phyloP scores from a whole-genome alignment of 2,797 vertebrate species.

The Gobio occitaniae region DNA sequence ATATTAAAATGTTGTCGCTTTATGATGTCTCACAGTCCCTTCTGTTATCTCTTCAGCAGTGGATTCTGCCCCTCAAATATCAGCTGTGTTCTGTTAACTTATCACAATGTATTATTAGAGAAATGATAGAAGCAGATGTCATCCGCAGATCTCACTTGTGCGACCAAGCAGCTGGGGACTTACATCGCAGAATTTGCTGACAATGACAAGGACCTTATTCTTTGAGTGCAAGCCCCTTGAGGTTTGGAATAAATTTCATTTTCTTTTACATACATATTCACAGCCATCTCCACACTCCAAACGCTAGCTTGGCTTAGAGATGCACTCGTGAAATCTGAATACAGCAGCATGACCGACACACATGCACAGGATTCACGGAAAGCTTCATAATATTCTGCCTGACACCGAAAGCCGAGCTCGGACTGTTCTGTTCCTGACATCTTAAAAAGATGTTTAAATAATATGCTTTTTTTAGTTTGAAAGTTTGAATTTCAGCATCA shows the following conservation, averaged over 20 bases:
- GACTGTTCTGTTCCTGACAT: not conserved
- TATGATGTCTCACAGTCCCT: too few species aligned
- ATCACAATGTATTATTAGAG: slow-evolving; percentile 37
- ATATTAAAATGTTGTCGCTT: not conserved
- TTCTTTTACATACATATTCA: slow-evolving; percentile 29
- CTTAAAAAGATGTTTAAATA: not conserved
- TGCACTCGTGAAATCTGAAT: slow-evolving; percentile 31
- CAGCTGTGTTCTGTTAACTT: not conserved
- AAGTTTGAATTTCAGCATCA: not conserved
- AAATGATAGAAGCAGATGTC: slow-evolving; percentile 42
- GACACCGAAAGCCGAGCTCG: not conserved
- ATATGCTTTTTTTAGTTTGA: not conserved
- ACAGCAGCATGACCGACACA: slow-evolving; percentile 41
- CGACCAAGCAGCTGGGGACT: slow-evolving; percentile 2
- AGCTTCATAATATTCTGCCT: slow-evolving; percentile 24
- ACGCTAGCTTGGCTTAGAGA: slow-evolving; percentile 41
- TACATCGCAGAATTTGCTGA: slow-evolving; percentile 25
- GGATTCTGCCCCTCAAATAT: not conserved
- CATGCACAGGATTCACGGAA: slow-evolving; percentile 27
- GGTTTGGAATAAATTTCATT: slow-evolving; percentile 37
- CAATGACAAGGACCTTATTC: slow-evolving; percentile 38
- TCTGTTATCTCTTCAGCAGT: not conserved
- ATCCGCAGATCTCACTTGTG: slow-evolving; percentile 19
- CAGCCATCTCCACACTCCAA: slow-evolving; percentile 36
- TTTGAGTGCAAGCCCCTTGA: slow-evolving; percentile 31